These are phyloP conservation scores for Rhinella marina DNA, from an alignment of 2,797 vertebrate genomes.

Conservation along the genomic window DNA sequence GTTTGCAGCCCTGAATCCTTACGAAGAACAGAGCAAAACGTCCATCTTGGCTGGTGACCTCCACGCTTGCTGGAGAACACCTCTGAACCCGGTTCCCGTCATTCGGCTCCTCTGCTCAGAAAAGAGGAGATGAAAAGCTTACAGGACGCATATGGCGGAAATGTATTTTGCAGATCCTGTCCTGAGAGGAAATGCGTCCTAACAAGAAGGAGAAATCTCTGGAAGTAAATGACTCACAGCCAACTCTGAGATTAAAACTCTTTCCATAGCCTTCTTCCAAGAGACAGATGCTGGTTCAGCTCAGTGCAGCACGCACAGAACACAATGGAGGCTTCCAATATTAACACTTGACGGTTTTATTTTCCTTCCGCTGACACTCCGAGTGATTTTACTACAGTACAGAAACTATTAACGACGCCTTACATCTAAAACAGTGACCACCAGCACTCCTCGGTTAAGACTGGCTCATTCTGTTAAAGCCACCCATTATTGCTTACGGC, in stretches of 20 bases:
- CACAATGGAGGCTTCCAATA: constrained; percentile 5
- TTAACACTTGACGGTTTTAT: constrained; percentile 15
- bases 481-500: not conserved
- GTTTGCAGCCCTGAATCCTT: not conserved
- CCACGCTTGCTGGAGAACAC: not conserved
- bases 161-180: constrained; percentile 55
- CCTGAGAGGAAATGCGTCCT: constrained; percentile 43
- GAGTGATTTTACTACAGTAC: not conserved
- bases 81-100: constrained; percentile 9
- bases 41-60: not conserved
- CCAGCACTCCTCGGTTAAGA: not conserved
- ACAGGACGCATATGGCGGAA: constrained; percentile 53
- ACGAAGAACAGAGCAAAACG: not conserved
- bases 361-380: not conserved
- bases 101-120: constrained; percentile 2
- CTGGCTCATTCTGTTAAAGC: not conserved
- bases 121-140: constrained; percentile 39
- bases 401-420: not conserved
- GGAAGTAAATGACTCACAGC: constrained; percentile 32
- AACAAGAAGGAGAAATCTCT: constrained; percentile 31
- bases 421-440: not conserved
- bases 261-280: constrained; percentile 32
- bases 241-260: constrained; percentile 32
- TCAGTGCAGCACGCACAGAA: constrained; percentile 11
- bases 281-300: constrained; percentile 31